These are phyloP conservation scores for Morpho helenor DNA, from an alignment of 2,888 invertebrate species.

Conservation along the genomic window DNA sequence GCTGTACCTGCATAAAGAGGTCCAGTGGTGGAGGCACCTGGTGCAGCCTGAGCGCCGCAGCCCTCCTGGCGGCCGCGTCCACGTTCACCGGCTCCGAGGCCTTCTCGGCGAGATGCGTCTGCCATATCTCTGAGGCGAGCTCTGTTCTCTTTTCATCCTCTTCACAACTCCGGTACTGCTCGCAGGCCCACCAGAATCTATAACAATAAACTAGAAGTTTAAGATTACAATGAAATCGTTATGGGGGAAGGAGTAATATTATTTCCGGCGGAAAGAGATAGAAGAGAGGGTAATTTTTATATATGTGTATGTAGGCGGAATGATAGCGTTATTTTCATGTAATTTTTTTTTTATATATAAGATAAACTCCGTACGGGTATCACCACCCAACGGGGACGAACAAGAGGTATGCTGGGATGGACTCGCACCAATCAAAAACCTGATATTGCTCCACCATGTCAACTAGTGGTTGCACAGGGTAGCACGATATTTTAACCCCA, in stretches of 20 bases:
- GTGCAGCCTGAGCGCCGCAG: conserved; percentile 82
- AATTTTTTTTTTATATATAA: no score
- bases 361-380: no score
- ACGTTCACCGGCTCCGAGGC: conserved; percentile 97
- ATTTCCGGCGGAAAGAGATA: no score
- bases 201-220: conserved; percentile 19
- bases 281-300: no score
- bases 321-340: no score
- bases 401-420: no score
- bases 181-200: conserved; percentile 97
- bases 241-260: background rate
- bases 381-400: no score
- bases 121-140: conserved; percentile 89
- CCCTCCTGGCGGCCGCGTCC: conserved; percentile 91
- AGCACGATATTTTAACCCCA: no score
- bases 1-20: conserved; percentile 84
- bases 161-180: conserved; percentile 85
- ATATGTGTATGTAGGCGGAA: no score
- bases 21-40: conserved; percentile 75
- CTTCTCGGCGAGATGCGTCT: conserved; percentile 90
- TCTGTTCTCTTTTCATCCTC: conserved; percentile 74
- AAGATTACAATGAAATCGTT: background rate
- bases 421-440: no score
- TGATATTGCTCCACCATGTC: no score
- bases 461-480: no score